Base-by-base conservation (phyloP, 2,113 vertebrate species). In the Lathamus discolor region DNA sequence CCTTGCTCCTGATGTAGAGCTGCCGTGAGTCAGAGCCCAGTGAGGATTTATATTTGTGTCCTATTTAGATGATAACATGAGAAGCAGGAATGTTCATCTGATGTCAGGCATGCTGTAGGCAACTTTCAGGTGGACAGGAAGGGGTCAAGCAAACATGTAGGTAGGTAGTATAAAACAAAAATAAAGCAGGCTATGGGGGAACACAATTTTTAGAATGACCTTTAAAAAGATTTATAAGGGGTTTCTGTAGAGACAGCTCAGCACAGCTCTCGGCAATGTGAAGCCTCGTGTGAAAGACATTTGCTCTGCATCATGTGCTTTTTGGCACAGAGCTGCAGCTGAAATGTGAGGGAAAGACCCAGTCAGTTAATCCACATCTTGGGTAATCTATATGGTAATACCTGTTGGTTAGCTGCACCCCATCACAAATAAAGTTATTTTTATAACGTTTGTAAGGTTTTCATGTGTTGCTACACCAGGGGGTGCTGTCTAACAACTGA, bases 401-500 rank as follows among this genome's bases (percentile, higher is more conserved):
- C 24, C 18, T 29, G 1, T 43, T 37, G 20, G 24, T 55, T 48
- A 52, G 43, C 43, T 37, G 27, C 39, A 9, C 24, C 27, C 7
- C 2, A 3, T 16, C 72, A 35, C 27, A 28, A 35, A 24, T 28
- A 3, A 17, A 84, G 54, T 13, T 8, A 2, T 49, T 85, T 88
- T 44, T 35, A 9, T 22, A 16, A 44, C 39, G 18, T 46, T 39
- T 10, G 27, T 52, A 1, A 44, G 1, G 17, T 59, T 87, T 54
- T 61, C 9, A 13, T 31, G 10, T 61, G 22, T 68, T 85, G 35
- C 62, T 82, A 29, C 95, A 70, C 51, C 48, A 97, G 96, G 61
- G 86, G 96, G 95, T 83, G 97, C 96, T 97, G 19, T 93, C 75
- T 88, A 23, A 61, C 77, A 97, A 17, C 41, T 3, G 57, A 14